Evolutionary conservation across 2,888 invertebrate genomes (phyloP), one percentile per base, ranked within the genome.

Genomic region (Carcina quercana): DNA sequence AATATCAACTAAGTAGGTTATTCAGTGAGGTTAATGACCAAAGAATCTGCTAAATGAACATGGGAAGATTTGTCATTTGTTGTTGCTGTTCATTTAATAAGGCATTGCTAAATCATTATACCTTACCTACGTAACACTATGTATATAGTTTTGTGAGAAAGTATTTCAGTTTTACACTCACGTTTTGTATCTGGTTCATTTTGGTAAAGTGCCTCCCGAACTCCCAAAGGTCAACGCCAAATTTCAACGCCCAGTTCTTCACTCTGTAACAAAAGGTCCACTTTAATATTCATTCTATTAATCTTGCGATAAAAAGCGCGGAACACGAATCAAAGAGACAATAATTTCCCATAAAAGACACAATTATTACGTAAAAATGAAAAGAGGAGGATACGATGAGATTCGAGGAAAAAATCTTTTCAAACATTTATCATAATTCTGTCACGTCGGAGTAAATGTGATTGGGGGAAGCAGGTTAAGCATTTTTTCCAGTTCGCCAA

Each of bases 191-290:
- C 70, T 94, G 94, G 63, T 90, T 91, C 91, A 94, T 93, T 86
- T 93, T 93, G 11, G 94, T 95, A 67, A 92, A 91, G 74, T 93
- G 92, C 61, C 91, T 87, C 41, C 94, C 94, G 57, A 93, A 94
- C 76, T 94, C 93, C 94, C 94, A 95, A 45, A 95, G 84, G 78
- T 94, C 94, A 45, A 94, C 93, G 52, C 95, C 95, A 64, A 95
- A 95, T 80, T 94, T 93, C 43, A 95, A 79, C 46, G 95, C 95
- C 95, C 95, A 95, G 72, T 95, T 95, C 74, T 93, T 92, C 47
- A 95, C 94, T 87, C 95, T 95, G 88, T 37, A 90, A 90, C 61
- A 70, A 72, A 17, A 28, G 3, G 10, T n/a, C 20, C 12, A 20
- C 12, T 31, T 25, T 10, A 25, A 34, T 28, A 35, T 32, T 25